Evolutionary conservation across 2,113 vertebrate species (phyloP).

Genomic region (Macrotis lagotis): DNA sequence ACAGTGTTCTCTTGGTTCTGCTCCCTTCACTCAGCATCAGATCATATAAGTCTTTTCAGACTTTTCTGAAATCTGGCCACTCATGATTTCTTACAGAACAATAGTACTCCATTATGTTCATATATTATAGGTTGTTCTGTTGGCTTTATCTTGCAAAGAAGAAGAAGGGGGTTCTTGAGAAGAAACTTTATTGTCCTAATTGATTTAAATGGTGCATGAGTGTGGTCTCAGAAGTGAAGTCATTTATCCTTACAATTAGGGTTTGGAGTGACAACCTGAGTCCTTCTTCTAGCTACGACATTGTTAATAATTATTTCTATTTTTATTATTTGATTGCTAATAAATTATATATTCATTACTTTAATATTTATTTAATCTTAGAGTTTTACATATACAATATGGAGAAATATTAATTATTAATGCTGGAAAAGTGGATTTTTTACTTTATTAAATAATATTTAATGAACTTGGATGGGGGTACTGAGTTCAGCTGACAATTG

Average conservation of each 20-base stretch:
- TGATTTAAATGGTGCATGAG: neutral
- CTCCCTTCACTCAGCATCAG: too few relatives aligned
- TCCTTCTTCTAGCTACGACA: neutral
- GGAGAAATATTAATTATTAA: neutral
- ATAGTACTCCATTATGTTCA: too few relatives aligned
- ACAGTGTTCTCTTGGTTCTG: too few relatives aligned
- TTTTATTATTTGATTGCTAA: neutral
- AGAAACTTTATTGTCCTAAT: neutral
- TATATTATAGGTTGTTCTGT: too few relatives aligned
- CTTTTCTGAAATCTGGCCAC: too few relatives aligned
- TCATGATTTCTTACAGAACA: too few relatives aligned
- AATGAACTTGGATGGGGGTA: neutral
- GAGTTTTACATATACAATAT: neutral
- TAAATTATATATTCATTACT: neutral
- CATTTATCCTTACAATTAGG: too few relatives aligned
- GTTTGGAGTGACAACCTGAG: neutral
- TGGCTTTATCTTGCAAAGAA: neutral
- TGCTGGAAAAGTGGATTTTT: neutral
- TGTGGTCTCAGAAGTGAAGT: neutral
- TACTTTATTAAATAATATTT: neutral
- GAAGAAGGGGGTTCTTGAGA: neutral
- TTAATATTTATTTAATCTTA: neutral
- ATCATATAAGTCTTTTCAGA: too few relatives aligned
- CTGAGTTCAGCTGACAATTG: neutral
- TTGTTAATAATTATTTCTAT: neutral